These are phyloP conservation scores for Philhelius pedissequus DNA, from an alignment of 2,888 invertebrate genomes.

Conservation along the genomic window DNA sequence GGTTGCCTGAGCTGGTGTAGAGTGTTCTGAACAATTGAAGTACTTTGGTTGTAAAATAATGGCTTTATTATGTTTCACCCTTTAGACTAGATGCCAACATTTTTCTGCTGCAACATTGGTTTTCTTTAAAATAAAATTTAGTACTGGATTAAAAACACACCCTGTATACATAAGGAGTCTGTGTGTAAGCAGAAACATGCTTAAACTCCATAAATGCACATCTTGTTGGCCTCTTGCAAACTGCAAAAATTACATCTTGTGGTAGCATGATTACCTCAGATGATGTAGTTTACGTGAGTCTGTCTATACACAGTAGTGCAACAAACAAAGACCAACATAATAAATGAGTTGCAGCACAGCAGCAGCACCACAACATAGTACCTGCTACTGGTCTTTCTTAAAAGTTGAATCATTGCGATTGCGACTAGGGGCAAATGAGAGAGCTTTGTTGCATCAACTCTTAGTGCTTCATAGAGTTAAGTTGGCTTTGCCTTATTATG, in stretches of 20 bases:
- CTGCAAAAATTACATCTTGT: constrained; percentile 55
- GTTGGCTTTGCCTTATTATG: constrained; percentile 4
- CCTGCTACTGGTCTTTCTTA: constrained; percentile 43
- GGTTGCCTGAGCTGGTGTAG: too few species aligned
- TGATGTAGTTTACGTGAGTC: constrained; percentile 15
- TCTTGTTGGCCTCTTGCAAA: constrained; percentile 33
- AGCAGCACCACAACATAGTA: constrained; percentile 6
- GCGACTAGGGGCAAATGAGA: background rate
- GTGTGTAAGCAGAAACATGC: background rate
- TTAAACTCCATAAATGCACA: constrained; percentile 29
- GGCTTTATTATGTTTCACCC: too few species aligned
- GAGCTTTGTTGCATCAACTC: constrained; percentile 28
- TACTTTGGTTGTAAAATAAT: too few species aligned
- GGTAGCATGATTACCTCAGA: constrained; percentile 38
- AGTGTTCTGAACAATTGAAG: too few species aligned
- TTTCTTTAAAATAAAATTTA: too few species aligned
- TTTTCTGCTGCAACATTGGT: too few species aligned
- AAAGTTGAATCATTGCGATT: background rate
- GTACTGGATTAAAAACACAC: too few species aligned
- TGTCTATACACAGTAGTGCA: constrained; percentile 1
- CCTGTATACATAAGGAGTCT: background rate
- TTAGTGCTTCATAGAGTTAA: background rate
- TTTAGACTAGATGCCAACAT: too few species aligned
- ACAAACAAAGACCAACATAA: constrained; percentile 32
- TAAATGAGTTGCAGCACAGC: background rate